phyloP scores from a whole-genome alignment of 2,797 vertebrate species.

The Pangasius krempfi region DNA sequence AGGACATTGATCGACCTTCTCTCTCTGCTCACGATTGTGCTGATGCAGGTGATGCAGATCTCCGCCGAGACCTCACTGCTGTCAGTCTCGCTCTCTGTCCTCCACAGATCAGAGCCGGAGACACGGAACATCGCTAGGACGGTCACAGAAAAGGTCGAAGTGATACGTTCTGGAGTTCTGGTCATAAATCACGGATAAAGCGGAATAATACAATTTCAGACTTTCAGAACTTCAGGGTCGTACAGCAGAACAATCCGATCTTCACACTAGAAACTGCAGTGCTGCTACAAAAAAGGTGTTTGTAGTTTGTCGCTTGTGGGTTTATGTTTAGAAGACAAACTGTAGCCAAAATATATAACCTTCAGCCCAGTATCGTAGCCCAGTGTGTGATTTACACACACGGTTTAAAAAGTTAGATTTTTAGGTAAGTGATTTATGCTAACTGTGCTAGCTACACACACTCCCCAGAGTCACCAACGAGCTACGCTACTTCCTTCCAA shows the following conservation, averaged over 20 bases:
- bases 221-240: not conserved
- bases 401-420: not conserved
- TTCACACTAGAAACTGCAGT: not conserved
- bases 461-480: not conserved
- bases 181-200: not conserved
- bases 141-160: not conserved
- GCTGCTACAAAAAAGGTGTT: not conserved
- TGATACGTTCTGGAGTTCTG: not conserved
- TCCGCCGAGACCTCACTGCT: constrained; percentile 67
- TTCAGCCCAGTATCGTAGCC: not conserved
- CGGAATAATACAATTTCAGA: not conserved
- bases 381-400: not conserved
- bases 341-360: not conserved
- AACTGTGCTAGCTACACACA: not conserved
- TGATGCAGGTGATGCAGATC: constrained; percentile 72
- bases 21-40: constrained; percentile 73
- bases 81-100: constrained; percentile 71
- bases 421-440: not conserved
- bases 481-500: not conserved
- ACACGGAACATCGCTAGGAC: constrained; percentile 32
- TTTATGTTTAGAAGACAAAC: not conserved
- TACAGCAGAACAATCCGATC: not conserved
- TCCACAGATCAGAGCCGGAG: constrained; percentile 65
- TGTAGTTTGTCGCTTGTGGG: not conserved
- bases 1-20: constrained; percentile 71